A percentile compares a stretch with the other conserved stretches of the same genome.
phyloP scores from a whole-genome alignment of 2,113 vertebrate genomes.

The Pao palembangensis region DNA sequence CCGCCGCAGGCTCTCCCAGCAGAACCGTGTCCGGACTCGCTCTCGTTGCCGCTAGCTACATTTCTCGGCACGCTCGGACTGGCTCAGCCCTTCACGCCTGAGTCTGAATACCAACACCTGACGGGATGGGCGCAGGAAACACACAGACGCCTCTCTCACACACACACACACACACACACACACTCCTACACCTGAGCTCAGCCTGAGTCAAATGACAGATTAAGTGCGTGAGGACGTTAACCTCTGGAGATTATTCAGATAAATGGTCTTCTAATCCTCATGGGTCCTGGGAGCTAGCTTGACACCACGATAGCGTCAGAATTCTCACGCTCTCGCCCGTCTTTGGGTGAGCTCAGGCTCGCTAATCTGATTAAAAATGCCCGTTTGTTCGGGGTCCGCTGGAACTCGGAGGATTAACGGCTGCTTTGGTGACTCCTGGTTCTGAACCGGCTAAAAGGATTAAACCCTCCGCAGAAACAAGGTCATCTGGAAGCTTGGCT shows the following conservation, averaged over 20 bases:
- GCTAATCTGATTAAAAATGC: conserved; percentile 62
- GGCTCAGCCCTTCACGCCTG: conserved; percentile 60
- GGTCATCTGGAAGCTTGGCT: too few relatives aligned
- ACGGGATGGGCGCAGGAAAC: not conserved
- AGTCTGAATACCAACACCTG: conserved; percentile 54
- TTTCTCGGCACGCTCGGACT: conserved; percentile 66
- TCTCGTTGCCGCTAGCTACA: conserved; percentile 59
- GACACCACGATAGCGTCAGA: conserved; percentile 46
- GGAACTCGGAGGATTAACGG: conserved; percentile 55
- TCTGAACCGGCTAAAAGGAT: not conserved
- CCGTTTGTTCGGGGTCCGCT: conserved; percentile 42
- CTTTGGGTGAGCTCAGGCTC: conserved; percentile 29
- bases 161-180: not conserved
- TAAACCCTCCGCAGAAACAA: too few relatives aligned
- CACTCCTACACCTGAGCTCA: not conserved
- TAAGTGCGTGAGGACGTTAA: not conserved
- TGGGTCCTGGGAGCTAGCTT: conserved; percentile 26
- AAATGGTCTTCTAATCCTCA: conserved; percentile 33
- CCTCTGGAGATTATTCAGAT: conserved; percentile 12
- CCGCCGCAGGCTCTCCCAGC: too few relatives aligned
- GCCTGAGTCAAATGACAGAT: too few relatives aligned
- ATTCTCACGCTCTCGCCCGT: conserved; percentile 19
- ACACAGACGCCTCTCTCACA: not conserved
- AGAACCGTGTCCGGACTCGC: conserved; percentile 60
- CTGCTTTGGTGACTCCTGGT: conserved; percentile 36